Base-by-base conservation (phyloP, 1,140 invertebrate genomes). In the Lamellibrachia luymesi region DNA sequence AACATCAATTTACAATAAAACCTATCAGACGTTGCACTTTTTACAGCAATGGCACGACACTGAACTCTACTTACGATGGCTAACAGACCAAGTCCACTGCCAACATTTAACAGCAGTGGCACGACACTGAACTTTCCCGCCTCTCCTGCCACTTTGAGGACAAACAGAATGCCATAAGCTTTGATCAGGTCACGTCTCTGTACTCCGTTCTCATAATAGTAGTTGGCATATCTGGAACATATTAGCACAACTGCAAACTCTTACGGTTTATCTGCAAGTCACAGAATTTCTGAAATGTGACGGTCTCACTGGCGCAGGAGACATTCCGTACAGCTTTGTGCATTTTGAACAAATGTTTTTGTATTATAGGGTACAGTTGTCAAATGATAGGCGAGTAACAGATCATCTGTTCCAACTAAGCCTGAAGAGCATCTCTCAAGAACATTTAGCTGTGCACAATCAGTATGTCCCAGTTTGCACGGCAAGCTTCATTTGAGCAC, bases 21-120 rank as follows among this genome's bases (percentile, higher is more conserved):
- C 96, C 97, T 50, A 97, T 93, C 90, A 97, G 97, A 94, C 97
- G 96, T 92, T 97, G 97, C 94, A 97, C 94, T 94, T 97, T 97
- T 4, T 96, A 93, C 7, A 97, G 91, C 1, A 97, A 94, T 51
- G 97, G 97, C 51, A 97, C 94, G 56, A 97, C 91, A 93, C 95
- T 96, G 94, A 97, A 97, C 93, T 97, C 10, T 92, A 96, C 95
- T 96, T 95, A 97, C 97, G 49, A 97, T 93, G 93, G 96, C 96
- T 90, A 97, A 94, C 6, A 97, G 95, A 49, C 96, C 97, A 50
- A 97, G 93, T 92, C 97, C 97, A 95, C 97, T 96, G 92, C 97
- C 97, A 94, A 97, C 94, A 94, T 97, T 97, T 2, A 96, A 93
- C 8, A 97, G 92, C 2, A 97, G 94, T 50, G 97, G 97, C 56